Base-by-base conservation (phyloP, 2,888 invertebrate species). In the Cryptus armator region DNA sequence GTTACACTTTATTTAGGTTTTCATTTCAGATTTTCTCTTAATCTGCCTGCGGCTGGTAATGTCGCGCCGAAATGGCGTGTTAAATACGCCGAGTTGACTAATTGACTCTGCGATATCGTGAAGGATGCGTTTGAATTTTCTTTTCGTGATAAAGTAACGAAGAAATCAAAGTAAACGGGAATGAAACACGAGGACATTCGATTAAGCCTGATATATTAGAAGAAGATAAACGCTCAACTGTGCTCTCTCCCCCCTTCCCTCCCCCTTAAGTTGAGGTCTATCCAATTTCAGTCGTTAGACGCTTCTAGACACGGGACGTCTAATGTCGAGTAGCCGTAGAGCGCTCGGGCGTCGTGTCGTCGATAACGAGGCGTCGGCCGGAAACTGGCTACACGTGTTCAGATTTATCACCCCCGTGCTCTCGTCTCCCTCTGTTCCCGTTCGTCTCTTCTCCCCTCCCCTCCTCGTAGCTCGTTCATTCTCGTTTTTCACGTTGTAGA, bases 311-410 rank as follows among this genome's bases (percentile, higher is more conserved):
- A 67, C 19, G 53, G 53, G 53, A 77, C 76, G 56, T 82, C 75
- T 83, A 74, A 72, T 64, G 70, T 76, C 66, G 68, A 62, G 79
- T 79, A 24, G 59, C 64, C 14, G 53, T 66, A 12, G 24, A 14
- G 51, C 6, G 37, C 37, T 37, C 66, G 72, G 74, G 72, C 82
- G 82, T 85, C 85, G 86, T 85, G 84, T 85, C 83, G 83, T 81
- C 87, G 87, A 88, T 88, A 88, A 88, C 88, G 88, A 88, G 88
- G 75, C 86, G 84, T 82, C 85, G 87, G 80, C 87, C 86, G 88
- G 87, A 88, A 87, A 87, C 88, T 87, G 76, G 77, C 81, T 88
- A 88, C 88, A 88, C 87, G 87, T 88, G 88, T 88, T 87, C 83
- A 85, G 86, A 88, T 88, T 87, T 88, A 86, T 87, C 86, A 86